Evolutionary conservation across 2,888 invertebrate species (phyloP).

Genomic region (Bruchidius siliquastri): DNA sequence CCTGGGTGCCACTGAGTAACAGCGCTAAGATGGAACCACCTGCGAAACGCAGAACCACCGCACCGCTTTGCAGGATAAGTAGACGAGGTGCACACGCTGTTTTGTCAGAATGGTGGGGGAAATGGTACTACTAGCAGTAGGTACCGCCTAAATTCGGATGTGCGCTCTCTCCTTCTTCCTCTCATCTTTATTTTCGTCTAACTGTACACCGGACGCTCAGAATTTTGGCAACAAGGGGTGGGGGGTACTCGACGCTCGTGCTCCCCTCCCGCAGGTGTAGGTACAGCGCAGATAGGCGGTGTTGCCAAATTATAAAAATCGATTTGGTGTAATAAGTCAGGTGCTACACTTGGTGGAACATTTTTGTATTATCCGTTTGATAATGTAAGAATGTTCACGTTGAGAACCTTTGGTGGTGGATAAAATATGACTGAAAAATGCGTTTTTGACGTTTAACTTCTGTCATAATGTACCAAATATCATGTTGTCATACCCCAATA

Average conservation of each 20-base stretch:
- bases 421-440: too few species aligned
- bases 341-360: too few species aligned
- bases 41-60: neutral
- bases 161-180: constrained; percentile 10
- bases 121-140: neutral
- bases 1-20: neutral
- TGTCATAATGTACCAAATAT: too few species aligned
- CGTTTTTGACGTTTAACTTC: too few species aligned
- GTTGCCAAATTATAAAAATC: neutral
- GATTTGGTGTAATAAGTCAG: neutral
- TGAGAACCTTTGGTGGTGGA: too few species aligned
- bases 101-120: neutral
- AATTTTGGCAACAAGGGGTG: constrained; percentile 24
- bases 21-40: neutral
- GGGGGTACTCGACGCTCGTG: too few species aligned
- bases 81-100: neutral
- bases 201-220: constrained; percentile 39
- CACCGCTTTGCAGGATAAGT: neutral
- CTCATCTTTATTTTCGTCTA: constrained; percentile 46
- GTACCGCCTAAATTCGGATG: neutral
- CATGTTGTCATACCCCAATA: too few species aligned
- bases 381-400: too few species aligned
- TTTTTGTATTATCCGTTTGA: too few species aligned
- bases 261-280: neutral
- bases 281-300: neutral